Percentiles rank a stretch among this genome's conserved stretches.
Evolutionary conservation across 2,113 vertebrate species (phyloP).

Genomic region (Callipepla californica): DNA sequence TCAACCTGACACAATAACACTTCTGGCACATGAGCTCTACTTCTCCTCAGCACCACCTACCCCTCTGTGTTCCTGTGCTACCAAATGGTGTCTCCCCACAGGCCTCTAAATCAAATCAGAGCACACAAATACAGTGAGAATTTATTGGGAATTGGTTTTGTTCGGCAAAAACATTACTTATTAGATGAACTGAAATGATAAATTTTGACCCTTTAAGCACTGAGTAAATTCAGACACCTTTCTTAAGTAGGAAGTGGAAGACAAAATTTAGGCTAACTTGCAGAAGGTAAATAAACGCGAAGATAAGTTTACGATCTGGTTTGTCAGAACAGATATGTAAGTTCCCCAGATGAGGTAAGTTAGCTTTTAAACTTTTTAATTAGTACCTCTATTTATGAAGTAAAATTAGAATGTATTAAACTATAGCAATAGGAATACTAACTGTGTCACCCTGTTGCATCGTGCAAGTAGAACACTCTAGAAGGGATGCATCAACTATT

Average conservation of each 20-base stretch:
- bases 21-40: conserved; percentile 97
- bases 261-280: conserved; percentile 19
- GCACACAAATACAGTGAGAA: conserved; percentile 98
- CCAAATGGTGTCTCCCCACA: conserved; percentile 99
- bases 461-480: background rate
- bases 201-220: conserved; percentile 89
- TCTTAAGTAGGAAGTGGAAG: conserved; percentile 62
- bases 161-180: conserved; percentile 98
- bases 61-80: conserved; percentile 93
- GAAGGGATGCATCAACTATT: background rate
- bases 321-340: background rate
- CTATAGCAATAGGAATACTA: background rate
- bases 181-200: conserved; percentile 93
- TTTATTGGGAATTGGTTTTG: conserved; percentile 99
- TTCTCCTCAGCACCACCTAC: conserved; percentile 93
- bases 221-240: conserved; percentile 69
- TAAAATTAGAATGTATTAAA: background rate
- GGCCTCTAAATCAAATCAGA: conserved; percentile 99
- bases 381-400: background rate
- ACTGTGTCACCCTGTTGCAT: background rate
- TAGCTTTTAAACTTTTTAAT: background rate
- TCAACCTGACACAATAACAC: conserved; percentile 99
- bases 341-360: background rate
- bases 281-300: background rate
- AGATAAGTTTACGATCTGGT: background rate